Conservation (phyloP, 1,140 invertebrate species). For the Dendroctonus valens region DNA sequence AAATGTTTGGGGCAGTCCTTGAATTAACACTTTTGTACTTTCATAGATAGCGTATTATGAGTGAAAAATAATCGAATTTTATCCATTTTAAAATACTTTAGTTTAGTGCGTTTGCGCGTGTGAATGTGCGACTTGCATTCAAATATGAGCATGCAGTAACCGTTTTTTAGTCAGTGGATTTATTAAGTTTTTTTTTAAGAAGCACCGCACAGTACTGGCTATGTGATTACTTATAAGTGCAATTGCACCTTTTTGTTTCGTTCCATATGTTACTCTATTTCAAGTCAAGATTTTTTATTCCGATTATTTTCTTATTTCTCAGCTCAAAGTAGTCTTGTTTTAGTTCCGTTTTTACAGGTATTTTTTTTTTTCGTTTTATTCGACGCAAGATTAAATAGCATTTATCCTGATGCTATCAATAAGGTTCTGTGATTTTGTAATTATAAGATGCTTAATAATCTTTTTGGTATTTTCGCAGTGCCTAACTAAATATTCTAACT, state of each 20-base stretch:
- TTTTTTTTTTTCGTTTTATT: slow-evolving; percentile 4
- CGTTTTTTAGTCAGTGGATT: slow-evolving; percentile 48
- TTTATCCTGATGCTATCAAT: too few relatives aligned
- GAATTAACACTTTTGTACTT: too few relatives aligned
- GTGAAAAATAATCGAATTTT: too few relatives aligned
- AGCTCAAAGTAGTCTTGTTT: slow-evolving; percentile 15
- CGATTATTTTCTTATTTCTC: slow-evolving; percentile 6
- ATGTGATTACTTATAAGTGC: slow-evolving; percentile 33
- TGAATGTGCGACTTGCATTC: slow-evolving; percentile 48
- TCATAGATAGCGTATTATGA: too few relatives aligned
- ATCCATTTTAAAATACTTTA: too few relatives aligned
- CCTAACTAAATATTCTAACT: too few relatives aligned
- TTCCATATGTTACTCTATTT: neutral
- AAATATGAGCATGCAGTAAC: slow-evolving; percentile 38
- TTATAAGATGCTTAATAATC: too few relatives aligned
- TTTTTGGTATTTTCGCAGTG: too few relatives aligned
- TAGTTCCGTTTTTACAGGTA: neutral
- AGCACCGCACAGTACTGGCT: slow-evolving; percentile 46
- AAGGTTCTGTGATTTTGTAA: too few relatives aligned
- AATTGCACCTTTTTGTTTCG: slow-evolving; percentile 27
- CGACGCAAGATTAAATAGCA: too few relatives aligned
- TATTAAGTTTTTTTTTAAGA: slow-evolving; percentile 47
- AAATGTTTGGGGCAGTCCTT: too few relatives aligned
- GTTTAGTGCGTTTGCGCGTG: slow-evolving; percentile 29
- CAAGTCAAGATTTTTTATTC: neutral